Base-by-base conservation (phyloP, 2,797 vertebrate genomes). In the Valencia hispanica region DNA sequence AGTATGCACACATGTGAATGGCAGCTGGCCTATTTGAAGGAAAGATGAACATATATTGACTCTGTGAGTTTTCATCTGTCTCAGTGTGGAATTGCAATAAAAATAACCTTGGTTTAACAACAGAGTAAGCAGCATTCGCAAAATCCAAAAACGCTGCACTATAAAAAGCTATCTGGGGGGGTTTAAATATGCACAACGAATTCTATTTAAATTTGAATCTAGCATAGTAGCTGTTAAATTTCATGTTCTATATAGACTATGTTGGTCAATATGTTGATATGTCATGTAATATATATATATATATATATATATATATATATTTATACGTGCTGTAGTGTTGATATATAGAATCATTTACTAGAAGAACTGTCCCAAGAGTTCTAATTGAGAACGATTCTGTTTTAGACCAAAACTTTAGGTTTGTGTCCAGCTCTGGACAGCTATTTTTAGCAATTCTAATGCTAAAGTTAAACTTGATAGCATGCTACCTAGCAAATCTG, bases 11-110 rank as follows among this genome's bases (percentile, higher is more conserved):
- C 53, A 79, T 43, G 79, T 86, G 30, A 82, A 79, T 63, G 70
- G 72, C 59, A 48, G 68, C 66, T 41, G 20, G 55, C 53, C n/a
- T 12, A 43, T 79, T 78, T 81, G 77, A 79, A 36, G 36, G 73
- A 55, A 65, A 75, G 68, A 88, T 82, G 82, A 82, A 73, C 87
- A 76, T 69, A 70, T 70, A 81, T 73, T 51, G 63, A 65, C 86
- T 85, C 50, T 74, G 65, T 14, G 51, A 36, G 34, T 80, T 80
- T 80, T 81, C 32, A 80, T 90, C 57, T 55, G 74, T 72, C 51
- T 82, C 69, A 48, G 57, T 63, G 61, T 45, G 63, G 68, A 79
- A 68, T 68, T 11, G 61, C 75, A 57, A 59, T 79, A 84, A 53
- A 25, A 55, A 32, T 8, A 32, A 59, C 17, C 57, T 61, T 61